Percentiles rank a stretch among this genome's conserved stretches.
Conservation (phyloP, 2,113 vertebrate species). For the Pterocles orientalis region DNA sequence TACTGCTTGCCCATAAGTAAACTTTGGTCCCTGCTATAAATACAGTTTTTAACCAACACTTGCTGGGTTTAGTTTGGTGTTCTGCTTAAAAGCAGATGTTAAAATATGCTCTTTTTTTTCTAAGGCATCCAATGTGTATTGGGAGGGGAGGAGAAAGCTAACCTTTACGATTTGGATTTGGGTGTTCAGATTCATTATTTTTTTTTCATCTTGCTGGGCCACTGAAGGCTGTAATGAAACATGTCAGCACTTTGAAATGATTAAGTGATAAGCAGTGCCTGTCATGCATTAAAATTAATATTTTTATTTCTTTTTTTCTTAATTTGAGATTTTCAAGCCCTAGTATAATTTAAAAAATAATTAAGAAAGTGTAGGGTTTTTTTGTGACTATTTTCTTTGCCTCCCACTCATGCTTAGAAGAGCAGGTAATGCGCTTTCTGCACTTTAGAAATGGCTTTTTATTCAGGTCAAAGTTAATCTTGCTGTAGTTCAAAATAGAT, state of each 20-base stretch:
- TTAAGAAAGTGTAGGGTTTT: not conserved
- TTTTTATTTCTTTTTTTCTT: not conserved
- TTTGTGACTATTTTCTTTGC: not conserved
- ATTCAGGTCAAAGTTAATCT: conserved; percentile 5
- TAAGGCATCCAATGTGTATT: not conserved
- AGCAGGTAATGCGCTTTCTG: conserved; percentile 7
- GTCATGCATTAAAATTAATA: not conserved
- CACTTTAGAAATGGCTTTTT: not conserved
- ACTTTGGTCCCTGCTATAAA: not conserved
- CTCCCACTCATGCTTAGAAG: not conserved
- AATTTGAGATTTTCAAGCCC: not conserved
- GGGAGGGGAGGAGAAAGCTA: not conserved
- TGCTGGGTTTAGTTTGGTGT: not conserved
- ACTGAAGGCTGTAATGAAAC: conserved; percentile 11
- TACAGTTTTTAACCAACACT: not conserved
- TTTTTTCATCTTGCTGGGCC: not conserved
- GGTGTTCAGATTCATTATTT: not conserved
- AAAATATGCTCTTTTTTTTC: accelerated
- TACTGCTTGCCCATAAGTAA: not conserved
- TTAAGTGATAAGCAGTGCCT: not conserved
- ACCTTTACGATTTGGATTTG: not conserved
- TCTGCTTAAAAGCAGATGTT: not conserved
- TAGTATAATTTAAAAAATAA: not conserved
- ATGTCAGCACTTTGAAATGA: not conserved
- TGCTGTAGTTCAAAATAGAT: conserved; percentile 8